Evolutionary conservation across 1,140 invertebrate species (phyloP).

Genomic region (Babylonia areolata): DNA sequence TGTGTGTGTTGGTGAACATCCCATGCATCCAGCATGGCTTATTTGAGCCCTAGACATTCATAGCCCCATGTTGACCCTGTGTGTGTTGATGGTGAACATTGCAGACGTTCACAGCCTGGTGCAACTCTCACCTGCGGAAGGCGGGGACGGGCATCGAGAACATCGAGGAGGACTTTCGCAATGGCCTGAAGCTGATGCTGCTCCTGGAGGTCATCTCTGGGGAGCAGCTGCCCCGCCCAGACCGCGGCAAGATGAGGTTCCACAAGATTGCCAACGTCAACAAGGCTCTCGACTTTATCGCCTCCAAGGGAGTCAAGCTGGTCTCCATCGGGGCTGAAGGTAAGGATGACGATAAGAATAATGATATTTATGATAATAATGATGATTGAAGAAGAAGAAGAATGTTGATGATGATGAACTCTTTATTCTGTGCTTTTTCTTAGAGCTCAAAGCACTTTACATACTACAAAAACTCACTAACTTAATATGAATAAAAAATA

Average conservation of each 20-base stretch:
- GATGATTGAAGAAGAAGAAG: no score
- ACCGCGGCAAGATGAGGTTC: constrained; percentile 99
- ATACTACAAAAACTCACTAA: no score
- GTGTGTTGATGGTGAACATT: constrained; percentile 47
- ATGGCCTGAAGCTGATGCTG: constrained; percentile 99
- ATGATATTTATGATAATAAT: no score
- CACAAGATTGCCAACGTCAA: constrained; percentile 99
- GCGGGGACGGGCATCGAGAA: constrained; percentile 98
- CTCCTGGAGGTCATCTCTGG: constrained; percentile 96
- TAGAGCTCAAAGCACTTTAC: no score
- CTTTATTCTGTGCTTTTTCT: no score
- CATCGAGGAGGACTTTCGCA: constrained; percentile 99
- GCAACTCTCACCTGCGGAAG: constrained; percentile 99
- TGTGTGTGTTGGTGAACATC: no score
- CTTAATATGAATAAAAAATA: no score
- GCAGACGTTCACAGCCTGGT: constrained; percentile 99
- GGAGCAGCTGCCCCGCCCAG: constrained; percentile 97
- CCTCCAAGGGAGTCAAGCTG: constrained; percentile 98
- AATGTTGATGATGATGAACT: no score
- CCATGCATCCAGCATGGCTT: no score
- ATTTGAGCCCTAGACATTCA: no score
- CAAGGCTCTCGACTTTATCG: constrained; percentile 99
- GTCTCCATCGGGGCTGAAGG: constrained; percentile 96
- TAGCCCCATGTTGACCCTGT: not conserved
- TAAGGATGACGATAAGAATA: no score